These are phyloP conservation scores for Pygocentrus nattereri DNA, from an alignment of 2,797 vertebrate species.

Conservation along the genomic window DNA sequence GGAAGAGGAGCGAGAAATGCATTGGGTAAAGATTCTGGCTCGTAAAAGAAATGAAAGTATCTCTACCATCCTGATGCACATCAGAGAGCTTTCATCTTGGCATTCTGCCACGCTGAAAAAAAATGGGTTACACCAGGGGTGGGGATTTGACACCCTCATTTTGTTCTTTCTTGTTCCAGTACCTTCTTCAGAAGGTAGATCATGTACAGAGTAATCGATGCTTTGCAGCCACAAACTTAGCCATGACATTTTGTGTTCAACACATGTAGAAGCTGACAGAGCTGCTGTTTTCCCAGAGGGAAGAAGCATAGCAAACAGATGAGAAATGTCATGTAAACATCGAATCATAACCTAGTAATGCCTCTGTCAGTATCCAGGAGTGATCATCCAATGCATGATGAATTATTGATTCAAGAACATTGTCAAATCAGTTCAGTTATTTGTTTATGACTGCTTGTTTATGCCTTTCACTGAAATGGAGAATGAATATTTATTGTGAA, in stretches of 20 bases:
- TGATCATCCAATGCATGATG: constrained; percentile 59
- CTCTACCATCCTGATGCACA: not conserved
- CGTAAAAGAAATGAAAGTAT: not conserved
- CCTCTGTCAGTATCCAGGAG: constrained; percentile 64
- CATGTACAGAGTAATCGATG: not conserved
- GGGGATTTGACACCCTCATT: not conserved
- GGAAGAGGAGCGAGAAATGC: not conserved
- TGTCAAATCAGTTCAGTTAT: constrained; percentile 60
- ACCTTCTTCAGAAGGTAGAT: not conserved
- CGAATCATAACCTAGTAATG: constrained; percentile 69
- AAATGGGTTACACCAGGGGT: not conserved
- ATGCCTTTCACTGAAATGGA: not conserved
- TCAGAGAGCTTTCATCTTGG: not conserved
- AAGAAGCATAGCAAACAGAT: constrained; percentile 7
- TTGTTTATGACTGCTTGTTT: constrained; percentile 17
- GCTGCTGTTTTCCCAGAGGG: not conserved
- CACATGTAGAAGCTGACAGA: constrained; percentile 9
- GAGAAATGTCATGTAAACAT: constrained; percentile 44
- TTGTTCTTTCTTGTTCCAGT: not conserved
- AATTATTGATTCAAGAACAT: constrained; percentile 74
- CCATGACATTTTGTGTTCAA: constrained; percentile 17
- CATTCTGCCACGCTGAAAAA: not conserved
- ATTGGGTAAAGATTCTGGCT: not conserved
- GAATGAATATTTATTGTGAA: constrained; percentile 5
- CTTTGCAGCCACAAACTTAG: not conserved